Evolutionary conservation across 2,113 vertebrate genomes (phyloP).

Genomic region (sheep (Ovis aries)): ARS-UI_Ramb_v3.0 NC_056068.1:2043501-2044000

Average conservation of each 20-base stretch:
- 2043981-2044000: rapidly evolving
- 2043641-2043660: background rate
- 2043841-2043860: background rate
- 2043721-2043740: background rate
- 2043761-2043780: background rate
- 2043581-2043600: background rate
- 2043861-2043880: background rate
- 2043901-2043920: background rate
- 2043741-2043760: background rate
- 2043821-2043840: background rate
- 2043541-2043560: background rate
- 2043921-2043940: background rate
- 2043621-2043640: background rate
- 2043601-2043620: background rate
- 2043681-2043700: background rate
- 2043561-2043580: background rate
- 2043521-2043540: background rate
- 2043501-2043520: background rate
- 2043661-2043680: background rate
- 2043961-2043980: background rate
- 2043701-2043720: background rate
- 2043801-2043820: background rate
- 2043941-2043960: background rate
- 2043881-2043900: background rate
- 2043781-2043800: background rate